Base-by-base conservation (phyloP, 2,797 vertebrate genomes). In the Coregonus ussuriensis region DNA sequence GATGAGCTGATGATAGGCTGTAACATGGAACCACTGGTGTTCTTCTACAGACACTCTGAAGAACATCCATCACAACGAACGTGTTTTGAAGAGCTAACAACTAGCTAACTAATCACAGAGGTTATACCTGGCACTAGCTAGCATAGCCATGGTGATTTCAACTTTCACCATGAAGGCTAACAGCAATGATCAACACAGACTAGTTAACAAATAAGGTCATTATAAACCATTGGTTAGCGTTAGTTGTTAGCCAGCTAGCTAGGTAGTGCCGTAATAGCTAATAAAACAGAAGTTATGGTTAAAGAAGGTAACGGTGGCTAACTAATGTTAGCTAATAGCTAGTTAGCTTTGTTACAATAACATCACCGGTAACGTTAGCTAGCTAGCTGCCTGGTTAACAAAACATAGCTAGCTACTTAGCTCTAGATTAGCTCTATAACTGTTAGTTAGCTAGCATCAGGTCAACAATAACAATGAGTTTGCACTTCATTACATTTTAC, bases 321-420 rank as follows among this genome's bases (percentile, higher is more conserved):
- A 13, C 1, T 68, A 15, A 35, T 15, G 83, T 77, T 25, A 77
- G 88, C 84, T 71, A 37, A 29, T 83, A 83, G 78, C 78, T 76
- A 77, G 83, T 79, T 75, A 88, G 88, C 86, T 72, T 85, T 86
- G 15, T 59, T 54, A 18, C 89, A 82, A 87, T 89, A 84, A 89
- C 91, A 89, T 81, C 86, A 85, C 83, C 89, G 67, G 79, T 89
- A 66, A 29, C 25, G 11, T 4, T 67, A 67, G 21, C 3, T 47
- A 47, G 9, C 9, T 47, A 11, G 2, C 9, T 47, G 41, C 41
- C 9, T 0, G 41, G 9, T 47, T 3, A 47, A 47, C 9, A 11
- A 47, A 11, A 47, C 41, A 47, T 3, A 47, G 9, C 41, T 11
- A 41, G 6, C 37, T 7, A 33, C 1, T 51, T 51, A 51, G 47